Percentiles rank a stretch among this genome's conserved stretches.
phyloP scores from a whole-genome alignment of 2,113 vertebrate genomes.

The Oreotrochilus melanogaster region DNA sequence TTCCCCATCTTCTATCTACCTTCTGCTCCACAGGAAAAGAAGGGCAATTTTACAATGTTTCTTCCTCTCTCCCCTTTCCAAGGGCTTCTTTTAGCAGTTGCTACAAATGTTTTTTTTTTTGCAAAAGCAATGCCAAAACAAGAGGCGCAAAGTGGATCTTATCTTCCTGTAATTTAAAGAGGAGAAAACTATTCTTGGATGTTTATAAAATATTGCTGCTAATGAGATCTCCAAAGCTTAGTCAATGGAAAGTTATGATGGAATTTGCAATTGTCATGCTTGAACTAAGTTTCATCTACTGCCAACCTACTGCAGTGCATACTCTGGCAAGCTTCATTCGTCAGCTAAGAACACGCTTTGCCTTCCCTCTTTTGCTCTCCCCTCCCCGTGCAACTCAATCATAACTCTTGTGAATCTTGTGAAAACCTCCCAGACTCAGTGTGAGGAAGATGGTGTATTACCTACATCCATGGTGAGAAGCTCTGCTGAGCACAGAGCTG shows the following conservation, averaged over 20 bases:
- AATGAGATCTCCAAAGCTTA: not conserved
- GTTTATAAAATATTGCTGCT: not conserved
- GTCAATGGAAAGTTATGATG: not conserved
- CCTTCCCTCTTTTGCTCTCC: not conserved
- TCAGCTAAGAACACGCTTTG: not conserved
- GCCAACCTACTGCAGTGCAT: not conserved
- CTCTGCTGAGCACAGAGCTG: not conserved
- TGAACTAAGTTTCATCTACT: not conserved
- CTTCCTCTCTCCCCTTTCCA: not conserved
- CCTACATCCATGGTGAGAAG: accelerated
- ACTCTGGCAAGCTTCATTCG: not conserved
- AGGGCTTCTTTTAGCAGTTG: not conserved
- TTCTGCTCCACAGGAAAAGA: not conserved
- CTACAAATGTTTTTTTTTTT: not conserved
- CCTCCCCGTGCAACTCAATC: not conserved
- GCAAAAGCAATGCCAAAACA: not conserved
- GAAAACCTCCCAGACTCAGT: accelerated
- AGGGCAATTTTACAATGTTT: not conserved
- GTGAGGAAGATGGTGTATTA: not conserved
- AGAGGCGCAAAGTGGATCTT: not conserved
- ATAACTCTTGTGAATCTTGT: not conserved
- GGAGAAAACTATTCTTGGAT: not conserved
- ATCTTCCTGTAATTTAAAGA: not conserved
- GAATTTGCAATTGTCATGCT: not conserved
- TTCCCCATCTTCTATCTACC: not conserved